Evolutionary conservation across 2,888 invertebrate genomes (phyloP).

Genomic region (Noctua janthe): DNA sequence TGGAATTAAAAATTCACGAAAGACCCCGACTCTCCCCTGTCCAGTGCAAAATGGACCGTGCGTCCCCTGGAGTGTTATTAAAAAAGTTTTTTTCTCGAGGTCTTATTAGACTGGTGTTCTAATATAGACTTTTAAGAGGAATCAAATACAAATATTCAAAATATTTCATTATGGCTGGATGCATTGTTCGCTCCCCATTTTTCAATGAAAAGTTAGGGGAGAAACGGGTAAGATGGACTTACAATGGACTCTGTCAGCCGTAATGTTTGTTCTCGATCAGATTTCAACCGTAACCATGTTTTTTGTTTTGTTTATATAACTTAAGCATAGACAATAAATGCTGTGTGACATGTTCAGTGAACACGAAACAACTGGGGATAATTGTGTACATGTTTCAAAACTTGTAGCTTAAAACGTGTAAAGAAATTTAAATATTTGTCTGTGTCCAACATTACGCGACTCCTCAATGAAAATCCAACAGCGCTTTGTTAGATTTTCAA

Average conservation of each 20-base stretch:
- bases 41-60: slow-evolving; percentile 40
- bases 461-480: background rate
- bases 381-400: too few relatives aligned
- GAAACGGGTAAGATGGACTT: slow-evolving; percentile 56
- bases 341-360: background rate
- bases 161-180: slow-evolving; percentile 84
- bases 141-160: slow-evolving; percentile 87
- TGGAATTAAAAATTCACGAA: slow-evolving; percentile 80
- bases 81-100: slow-evolving; percentile 61
- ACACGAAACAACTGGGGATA: slow-evolving; percentile 2
- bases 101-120: slow-evolving; percentile 71
- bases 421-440: background rate
- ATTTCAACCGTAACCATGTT: slow-evolving; percentile 40
- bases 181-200: slow-evolving; percentile 79
- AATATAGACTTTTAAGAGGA: slow-evolving; percentile 74
- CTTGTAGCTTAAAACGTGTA: background rate
- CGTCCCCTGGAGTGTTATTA: slow-evolving; percentile 25
- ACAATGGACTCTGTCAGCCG: slow-evolving; percentile 56
- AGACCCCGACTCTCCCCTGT: slow-evolving; percentile 38
- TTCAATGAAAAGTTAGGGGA: slow-evolving; percentile 72
- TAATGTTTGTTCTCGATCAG: slow-evolving; percentile 56
- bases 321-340: slow-evolving; percentile 6
- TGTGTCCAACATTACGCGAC: background rate
- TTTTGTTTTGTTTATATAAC: slow-evolving; percentile 32
- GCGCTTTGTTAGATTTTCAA: background rate